Percentiles rank a stretch among this genome's conserved stretches.
phyloP scores from a whole-genome alignment of 2,888 invertebrate genomes.

The Dione juno region DNA sequence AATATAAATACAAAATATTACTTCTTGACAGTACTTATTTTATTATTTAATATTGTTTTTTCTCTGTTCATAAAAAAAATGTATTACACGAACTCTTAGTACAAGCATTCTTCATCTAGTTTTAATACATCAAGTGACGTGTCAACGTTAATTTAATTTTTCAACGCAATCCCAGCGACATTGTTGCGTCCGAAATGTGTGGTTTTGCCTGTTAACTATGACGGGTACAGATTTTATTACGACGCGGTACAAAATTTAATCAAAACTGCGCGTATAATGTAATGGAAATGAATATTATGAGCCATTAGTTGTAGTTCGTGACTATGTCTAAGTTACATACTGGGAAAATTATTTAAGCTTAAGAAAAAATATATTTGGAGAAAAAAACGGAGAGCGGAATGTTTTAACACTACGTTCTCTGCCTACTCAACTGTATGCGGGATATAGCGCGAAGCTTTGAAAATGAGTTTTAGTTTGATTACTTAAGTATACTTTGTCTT shows the following conservation, averaged over 20 bases:
- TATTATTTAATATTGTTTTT: too few species aligned
- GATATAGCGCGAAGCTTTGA: too few species aligned
- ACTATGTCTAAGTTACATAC: neutral
- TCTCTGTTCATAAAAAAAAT: neutral
- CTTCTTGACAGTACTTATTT: too few species aligned
- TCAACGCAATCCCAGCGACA: constrained; percentile 57
- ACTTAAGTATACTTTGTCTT: too few species aligned
- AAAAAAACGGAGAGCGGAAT: too few species aligned
- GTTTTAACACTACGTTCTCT: too few species aligned
- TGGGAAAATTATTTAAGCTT: too few species aligned
- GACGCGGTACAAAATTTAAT: constrained; percentile 56
- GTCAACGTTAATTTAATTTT: constrained; percentile 73
- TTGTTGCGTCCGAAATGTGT: constrained; percentile 67
- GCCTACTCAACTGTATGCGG: too few species aligned
- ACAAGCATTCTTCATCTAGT: constrained; percentile 20
- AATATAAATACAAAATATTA: too few species aligned
- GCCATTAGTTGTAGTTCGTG: neutral
- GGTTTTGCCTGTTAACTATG: constrained; percentile 63
- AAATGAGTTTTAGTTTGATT: too few species aligned
- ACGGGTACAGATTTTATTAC: constrained; percentile 62
- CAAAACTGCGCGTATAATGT: constrained; percentile 45
- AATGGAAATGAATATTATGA: constrained; percentile 13
- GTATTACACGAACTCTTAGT: neutral
- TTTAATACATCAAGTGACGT: constrained; percentile 46
- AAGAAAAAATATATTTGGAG: too few species aligned